Base-by-base conservation (phyloP, 1,140 invertebrate genomes). In the Centruroides sculpturatus region DNA sequence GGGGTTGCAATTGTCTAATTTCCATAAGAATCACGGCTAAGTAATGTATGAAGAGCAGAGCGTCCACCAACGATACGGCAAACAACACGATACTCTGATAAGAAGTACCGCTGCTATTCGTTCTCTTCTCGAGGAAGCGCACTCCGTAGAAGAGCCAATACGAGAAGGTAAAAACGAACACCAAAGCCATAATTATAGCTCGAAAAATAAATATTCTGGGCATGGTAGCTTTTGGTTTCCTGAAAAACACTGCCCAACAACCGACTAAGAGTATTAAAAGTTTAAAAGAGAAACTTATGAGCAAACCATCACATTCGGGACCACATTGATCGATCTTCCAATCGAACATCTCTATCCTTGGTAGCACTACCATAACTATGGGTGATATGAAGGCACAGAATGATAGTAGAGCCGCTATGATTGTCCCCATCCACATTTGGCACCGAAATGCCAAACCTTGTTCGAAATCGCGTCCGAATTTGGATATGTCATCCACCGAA, bases 91-190 rank as follows among this genome's bases (percentile, higher is more conserved):
- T 79, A 46, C 62, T 65, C n/a, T 68, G 58, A 51, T 68, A 67
- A 23, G 58, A 62, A 35, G 65, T 36, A 52, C 68, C 64, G 34
- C 65, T 63, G n/a, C 69, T 59, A 36, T 68, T 56, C 12, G 58
- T 56, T 68, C 71, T 59, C 63, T 73, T 69, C 70, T 78, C 71
- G 64, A 79, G 61, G 65, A 92, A 83, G 79, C 95, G 85, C 52
- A 94, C 90, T 67, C 91, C 84, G 71, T 97, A 99, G 74, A 98
- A 98, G 0, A 98, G 77, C 94, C 95, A 99, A 76, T 92, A 97
- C 12, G 92, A 85, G 77, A 96, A 93, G 59, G 86, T 90, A 71
- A 93, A 89, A 10, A 98, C 80, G 55, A 92, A 83, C n/a, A 95
- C 83, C 47, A 98, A 80, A 11, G 92, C 80, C 55, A 96, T 76